Evolutionary conservation across 2,797 vertebrate genomes (phyloP).

Genomic region (Apogon hyalosoma): DNA sequence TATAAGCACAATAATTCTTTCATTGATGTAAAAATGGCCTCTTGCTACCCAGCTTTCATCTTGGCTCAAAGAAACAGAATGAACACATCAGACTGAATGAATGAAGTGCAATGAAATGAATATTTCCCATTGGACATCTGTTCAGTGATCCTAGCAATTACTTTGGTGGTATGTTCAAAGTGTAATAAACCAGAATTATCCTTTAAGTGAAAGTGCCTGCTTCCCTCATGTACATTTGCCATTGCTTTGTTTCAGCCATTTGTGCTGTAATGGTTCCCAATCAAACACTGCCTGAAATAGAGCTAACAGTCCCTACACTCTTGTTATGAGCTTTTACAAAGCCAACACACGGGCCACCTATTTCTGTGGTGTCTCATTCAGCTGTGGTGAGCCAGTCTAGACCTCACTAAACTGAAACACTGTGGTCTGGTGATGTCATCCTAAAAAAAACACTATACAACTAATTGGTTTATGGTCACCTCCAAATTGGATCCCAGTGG

Average conservation of each 20-base stretch:
- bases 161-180: background rate
- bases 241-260: constrained; percentile 35
- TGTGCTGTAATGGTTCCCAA: constrained; percentile 40
- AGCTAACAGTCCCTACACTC: constrained; percentile 47
- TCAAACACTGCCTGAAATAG: constrained; percentile 47
- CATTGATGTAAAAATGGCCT: constrained; percentile 19
- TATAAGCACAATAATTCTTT: constrained; percentile 2
- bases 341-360: constrained; percentile 44
- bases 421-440: constrained; percentile 68
- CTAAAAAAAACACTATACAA: constrained; percentile 40
- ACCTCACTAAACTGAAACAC: constrained; percentile 44
- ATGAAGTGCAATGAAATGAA: constrained; percentile 16
- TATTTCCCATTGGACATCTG: background rate
- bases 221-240: constrained; percentile 13
- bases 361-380: constrained; percentile 55
- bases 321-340: constrained; percentile 33
- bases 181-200: constrained; percentile 13
- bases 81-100: constrained; percentile 9
- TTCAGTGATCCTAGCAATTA: background rate
- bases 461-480: constrained; percentile 76
- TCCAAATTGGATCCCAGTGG: constrained; percentile 67
- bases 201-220: constrained; percentile 11
- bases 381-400: constrained; percentile 56
- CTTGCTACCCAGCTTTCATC: constrained; percentile 12
- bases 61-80: constrained; percentile 1